A percentile compares a stretch with the other conserved stretches of the same genome.
Evolutionary conservation across 1,140 invertebrate species (phyloP).

Genomic region (Leptopilina clavipes): DNA sequence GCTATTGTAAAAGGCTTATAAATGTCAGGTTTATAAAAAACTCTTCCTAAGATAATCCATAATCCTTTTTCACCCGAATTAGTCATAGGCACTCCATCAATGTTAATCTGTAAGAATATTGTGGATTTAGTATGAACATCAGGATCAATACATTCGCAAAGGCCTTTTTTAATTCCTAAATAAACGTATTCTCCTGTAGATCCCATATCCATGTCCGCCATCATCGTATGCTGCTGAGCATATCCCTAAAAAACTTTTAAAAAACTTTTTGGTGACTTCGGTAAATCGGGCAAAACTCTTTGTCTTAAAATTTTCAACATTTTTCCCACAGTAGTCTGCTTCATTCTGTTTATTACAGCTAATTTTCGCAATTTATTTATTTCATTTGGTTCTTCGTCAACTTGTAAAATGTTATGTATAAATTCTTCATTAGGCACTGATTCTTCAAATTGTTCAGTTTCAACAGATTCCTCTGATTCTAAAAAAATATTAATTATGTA

Average conservation of each 20-base stretch:
- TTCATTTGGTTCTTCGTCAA: neutral
- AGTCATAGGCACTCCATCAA: too few species aligned
- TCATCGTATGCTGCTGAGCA: neutral
- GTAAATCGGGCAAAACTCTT: neutral
- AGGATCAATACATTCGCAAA: too few species aligned
- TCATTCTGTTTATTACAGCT: neutral
- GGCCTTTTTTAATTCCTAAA: neutral
- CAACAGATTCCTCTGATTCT: neutral
- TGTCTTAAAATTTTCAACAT: neutral
- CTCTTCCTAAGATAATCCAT: too few species aligned
- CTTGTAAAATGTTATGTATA: neutral
- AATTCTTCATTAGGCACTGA: neutral
- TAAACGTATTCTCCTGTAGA: neutral
- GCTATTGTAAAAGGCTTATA: neutral
- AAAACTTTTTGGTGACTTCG: neutral
- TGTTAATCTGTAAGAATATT: too few species aligned
- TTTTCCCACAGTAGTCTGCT: neutral
- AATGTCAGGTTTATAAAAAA: neutral
- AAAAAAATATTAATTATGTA: too few species aligned
- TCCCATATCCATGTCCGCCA: neutral
- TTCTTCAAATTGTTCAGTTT: too few species aligned
- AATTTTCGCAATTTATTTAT: neutral
- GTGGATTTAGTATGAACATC: too few species aligned
- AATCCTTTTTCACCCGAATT: too few species aligned
- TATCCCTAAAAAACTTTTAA: too few species aligned